Percentiles rank a stretch among this genome's conserved stretches.
Evolutionary conservation across 2,113 vertebrate species (phyloP).

Genomic region (Psilopsiagon aurifrons): DNA sequence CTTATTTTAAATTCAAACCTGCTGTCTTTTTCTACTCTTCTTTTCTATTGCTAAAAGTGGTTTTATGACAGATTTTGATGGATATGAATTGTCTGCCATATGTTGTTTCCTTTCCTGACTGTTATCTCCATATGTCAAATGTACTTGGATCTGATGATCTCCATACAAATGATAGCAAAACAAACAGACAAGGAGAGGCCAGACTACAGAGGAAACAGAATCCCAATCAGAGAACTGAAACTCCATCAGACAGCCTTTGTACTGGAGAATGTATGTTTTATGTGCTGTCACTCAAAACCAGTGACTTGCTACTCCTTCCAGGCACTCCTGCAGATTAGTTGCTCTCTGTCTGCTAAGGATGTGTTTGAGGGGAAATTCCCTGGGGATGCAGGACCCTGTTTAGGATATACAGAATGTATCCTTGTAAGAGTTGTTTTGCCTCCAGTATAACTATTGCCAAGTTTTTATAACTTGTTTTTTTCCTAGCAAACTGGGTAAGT

Average conservation of each 20-base stretch:
- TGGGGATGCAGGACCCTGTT: background rate
- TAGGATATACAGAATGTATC: background rate
- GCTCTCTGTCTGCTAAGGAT: background rate
- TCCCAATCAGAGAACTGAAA: constrained; percentile 5
- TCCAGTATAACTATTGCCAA: background rate
- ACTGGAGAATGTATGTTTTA: background rate
- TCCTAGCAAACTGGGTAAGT: background rate
- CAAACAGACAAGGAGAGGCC: constrained; percentile 44
- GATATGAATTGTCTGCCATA: constrained; percentile 60
- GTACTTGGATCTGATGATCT: constrained; percentile 61
- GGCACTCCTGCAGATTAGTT: background rate
- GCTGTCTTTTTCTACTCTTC: constrained; percentile 12
- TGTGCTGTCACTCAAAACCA: background rate
- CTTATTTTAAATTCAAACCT: constrained; percentile 40
- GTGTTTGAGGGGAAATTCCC: background rate
- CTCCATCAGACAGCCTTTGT: constrained; percentile 19
- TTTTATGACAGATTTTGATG: constrained; percentile 55
- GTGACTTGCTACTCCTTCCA: background rate
- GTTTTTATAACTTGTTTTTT: background rate
- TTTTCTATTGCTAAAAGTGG: constrained; percentile 31
- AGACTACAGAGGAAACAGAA: constrained; percentile 39
- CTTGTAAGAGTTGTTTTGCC: background rate
- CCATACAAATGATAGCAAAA: constrained; percentile 51
- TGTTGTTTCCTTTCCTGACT: constrained; percentile 43
- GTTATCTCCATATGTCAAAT: constrained; percentile 62